Conservation (phyloP, 1,140 invertebrate genomes). For the Drosophila baimaii region DNA sequence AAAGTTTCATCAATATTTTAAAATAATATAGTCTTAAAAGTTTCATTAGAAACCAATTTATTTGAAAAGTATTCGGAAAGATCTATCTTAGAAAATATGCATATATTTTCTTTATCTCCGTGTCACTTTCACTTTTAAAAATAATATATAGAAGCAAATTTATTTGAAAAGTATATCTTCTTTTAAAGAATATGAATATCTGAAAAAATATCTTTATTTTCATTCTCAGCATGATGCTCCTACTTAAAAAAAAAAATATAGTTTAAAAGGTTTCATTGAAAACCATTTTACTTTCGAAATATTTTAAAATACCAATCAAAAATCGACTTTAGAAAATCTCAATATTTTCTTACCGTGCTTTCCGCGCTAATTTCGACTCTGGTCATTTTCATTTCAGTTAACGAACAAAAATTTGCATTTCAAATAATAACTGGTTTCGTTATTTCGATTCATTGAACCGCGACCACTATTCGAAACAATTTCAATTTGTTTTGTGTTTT, state of each 20-base stretch:
- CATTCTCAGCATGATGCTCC: too few relatives aligned
- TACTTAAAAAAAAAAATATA: too few relatives aligned
- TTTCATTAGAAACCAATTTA: neutral
- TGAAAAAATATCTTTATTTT: too few relatives aligned
- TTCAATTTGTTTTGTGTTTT: constrained; percentile 30
- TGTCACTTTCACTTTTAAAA: too few relatives aligned
- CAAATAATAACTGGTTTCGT: constrained; percentile 67
- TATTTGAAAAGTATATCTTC: too few relatives aligned
- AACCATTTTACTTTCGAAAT: neutral
- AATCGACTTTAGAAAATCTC: too few relatives aligned
- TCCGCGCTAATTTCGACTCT: constrained; percentile 19
- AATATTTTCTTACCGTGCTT: neutral
- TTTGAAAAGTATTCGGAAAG: neutral
- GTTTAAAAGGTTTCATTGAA: too few relatives aligned
- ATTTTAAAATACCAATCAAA: neutral
- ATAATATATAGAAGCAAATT: too few relatives aligned
- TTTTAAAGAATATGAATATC: too few relatives aligned
- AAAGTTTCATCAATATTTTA: too few relatives aligned
- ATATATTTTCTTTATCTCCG: neutral
- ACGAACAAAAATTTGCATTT: constrained; percentile 60
- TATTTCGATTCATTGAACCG: constrained; percentile 53
- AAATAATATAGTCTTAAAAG: neutral
- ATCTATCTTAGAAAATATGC: neutral
- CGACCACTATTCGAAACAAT: constrained; percentile 46
- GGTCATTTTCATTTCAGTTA: constrained; percentile 58